Percentiles rank a stretch among this genome's conserved stretches.
These are phyloP conservation scores for Poeciliopsis paucimaculata DNA, from an alignment of 2,797 vertebrate genomes.

Conservation along the genomic window DNA sequence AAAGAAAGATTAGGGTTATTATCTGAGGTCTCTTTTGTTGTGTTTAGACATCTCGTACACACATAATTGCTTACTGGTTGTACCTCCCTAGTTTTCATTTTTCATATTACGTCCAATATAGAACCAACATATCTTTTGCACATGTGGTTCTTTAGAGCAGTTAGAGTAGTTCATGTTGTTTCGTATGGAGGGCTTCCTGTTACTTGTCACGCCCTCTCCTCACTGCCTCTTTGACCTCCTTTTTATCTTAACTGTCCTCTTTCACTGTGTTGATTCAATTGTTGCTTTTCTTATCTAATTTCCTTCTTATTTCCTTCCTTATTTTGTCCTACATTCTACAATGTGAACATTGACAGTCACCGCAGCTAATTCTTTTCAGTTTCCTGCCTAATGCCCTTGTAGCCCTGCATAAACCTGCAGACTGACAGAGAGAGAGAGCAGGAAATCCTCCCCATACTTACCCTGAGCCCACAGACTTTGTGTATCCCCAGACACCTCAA, in stretches of 20 bases:
- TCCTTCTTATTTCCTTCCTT: not conserved
- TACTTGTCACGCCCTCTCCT: not conserved
- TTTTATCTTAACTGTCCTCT: not conserved
- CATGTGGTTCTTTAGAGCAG: not conserved
- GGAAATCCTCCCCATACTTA: conserved; percentile 72
- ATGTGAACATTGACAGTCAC: conserved; percentile 54
- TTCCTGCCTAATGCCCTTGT: conserved; percentile 59
- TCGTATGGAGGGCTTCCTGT: not conserved
- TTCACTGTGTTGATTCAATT: conserved; percentile 23
- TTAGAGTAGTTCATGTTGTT: not conserved
- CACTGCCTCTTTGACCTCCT: not conserved
- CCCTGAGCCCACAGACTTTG: conserved; percentile 70
- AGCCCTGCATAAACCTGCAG: conserved; percentile 70
- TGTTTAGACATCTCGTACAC: not conserved
- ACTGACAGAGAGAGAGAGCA: conserved; percentile 65
- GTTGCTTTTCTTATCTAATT: conserved; percentile 21
- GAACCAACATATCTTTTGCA: not conserved
- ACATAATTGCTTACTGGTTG: not conserved
- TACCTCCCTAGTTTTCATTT: not conserved
- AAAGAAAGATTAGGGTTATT: not conserved
- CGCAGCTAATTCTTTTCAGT: conserved; percentile 51
- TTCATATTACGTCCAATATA: not conserved
- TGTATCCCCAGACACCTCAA: conserved; percentile 66
- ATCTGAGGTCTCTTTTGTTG: not conserved
- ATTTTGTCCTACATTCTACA: conserved; percentile 29